Evolutionary conservation across 2,113 vertebrate genomes (phyloP), one percentile per base, ranked within the genome.

Genomic region (Axis porcinus): DNA sequence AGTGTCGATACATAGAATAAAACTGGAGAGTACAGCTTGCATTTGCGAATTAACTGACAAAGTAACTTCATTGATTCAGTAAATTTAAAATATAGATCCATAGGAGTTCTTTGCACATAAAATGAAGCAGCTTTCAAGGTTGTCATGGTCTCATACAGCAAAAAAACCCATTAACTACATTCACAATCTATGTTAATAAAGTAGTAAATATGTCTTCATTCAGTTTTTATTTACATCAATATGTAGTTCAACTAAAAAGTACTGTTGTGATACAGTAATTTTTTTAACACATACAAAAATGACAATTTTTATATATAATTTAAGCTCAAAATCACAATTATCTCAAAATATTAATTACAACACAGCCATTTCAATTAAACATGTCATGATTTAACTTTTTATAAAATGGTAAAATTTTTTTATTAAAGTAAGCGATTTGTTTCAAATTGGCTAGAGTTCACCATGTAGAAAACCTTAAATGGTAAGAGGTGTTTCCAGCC

Each of bases 271-370:
- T 99, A 99, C 98, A 99, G 98, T 99, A 99, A 98, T 99, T 99
- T 99, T 99, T 98, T 98, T 97, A 99, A 99, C 99, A 99, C 99
- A 99, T 99, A 99, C 99, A 99, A 99, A 99, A 99, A 99, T 99
- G 99, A 99, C 99, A 98, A 98, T 99, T 99, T 99, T 99, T 99
- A 99, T 99, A 99, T 99, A 99, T 99, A 99, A 99, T 99, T 99
- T 99, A 99, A 99, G 99, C 99, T 99, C 99, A 99, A 99, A 99
- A 99, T 99, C 99, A 99, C 99, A 99, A 99, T 99, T 99, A 99
- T 99, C 99, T 99, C 99, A 99, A 99, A 99, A 99, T 99, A 99
- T 99, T 99, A 99, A 99, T 99, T 99, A 99, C 99, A 99, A 99
- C 99, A 99, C 99, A 99, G 99, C 98, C 99, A 99, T 99, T 99